Base-by-base conservation (phyloP, 1,140 invertebrate species). In the Schlechtendalia chinensis region DNA sequence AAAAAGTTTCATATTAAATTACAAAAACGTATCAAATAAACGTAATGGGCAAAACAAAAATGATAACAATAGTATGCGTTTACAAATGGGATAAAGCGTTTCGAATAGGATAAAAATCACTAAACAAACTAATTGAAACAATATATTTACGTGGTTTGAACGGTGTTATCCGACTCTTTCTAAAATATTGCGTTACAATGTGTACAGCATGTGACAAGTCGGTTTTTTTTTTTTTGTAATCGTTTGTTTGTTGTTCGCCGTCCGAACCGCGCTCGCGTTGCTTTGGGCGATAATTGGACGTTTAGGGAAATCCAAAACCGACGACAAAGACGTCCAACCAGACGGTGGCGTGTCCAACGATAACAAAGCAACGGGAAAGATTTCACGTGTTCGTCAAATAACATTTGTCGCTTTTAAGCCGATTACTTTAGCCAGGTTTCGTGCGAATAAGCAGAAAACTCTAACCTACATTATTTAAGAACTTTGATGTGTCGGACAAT, bases 401-500 rank as follows among this genome's bases (percentile, higher is more conserved):
- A 39, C 1, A 50, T 50, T 50, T 12, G 22, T 24, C 22, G 16
- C 45, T 50, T 69, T 69, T 69, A n/a, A 17, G 14, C 1, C 17
- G 10, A 69, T 24, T 69, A 54, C 17, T 69, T n/a, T n/a, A n/a
- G 14, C 12, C 1, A 12, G 16, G 22, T 69, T 27, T 69, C 4
- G 22, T 69, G 22, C 50, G 67, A 69, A 47, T 69, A 69, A 69
- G 14, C 11, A 63, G 19, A 32, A 29, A n/a, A n/a, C n/a, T n/a
- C n/a, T n/a, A n/a, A 14, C 63, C 32, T 12, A 22, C n/a, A 67
- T n/a, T n/a, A n/a, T 6, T 56, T 22, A 56, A 19, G 1, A 67
- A n/a, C 39, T 45, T 47, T 69, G 45, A 69, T 47, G 65, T 69
- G 45, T 69, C 67, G 39, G 45, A 50, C 24, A 69, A 69, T 69